Conservation (phyloP, 2,888 invertebrate species). For the Dryocosmus kuriphilus region DNA sequence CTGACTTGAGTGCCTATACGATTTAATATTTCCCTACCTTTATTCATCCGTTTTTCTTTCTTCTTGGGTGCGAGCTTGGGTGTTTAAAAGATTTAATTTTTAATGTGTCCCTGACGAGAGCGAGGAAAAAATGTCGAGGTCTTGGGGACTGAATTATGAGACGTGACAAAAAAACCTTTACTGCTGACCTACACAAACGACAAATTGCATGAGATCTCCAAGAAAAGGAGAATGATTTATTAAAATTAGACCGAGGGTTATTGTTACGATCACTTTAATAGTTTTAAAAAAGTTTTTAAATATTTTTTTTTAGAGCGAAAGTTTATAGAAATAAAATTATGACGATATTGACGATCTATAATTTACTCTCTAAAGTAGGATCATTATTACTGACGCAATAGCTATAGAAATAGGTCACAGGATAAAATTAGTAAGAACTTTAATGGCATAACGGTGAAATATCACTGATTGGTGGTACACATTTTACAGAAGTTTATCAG, state of each 20-base stretch:
- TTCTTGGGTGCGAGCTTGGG: neutral
- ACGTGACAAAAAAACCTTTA: neutral
- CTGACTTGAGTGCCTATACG: no score
- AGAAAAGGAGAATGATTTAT: conserved; percentile 6
- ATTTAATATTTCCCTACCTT: no score
- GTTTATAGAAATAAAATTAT: no score
- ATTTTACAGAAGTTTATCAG: no score
- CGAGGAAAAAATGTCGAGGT: neutral
- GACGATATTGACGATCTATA: no score
- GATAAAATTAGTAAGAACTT: no score
- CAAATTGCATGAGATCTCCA: conserved; percentile 8
- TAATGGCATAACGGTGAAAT: no score
- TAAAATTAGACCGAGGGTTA: neutral
- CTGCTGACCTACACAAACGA: conserved; percentile 8
- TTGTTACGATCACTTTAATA: neutral
- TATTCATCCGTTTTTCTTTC: neutral
- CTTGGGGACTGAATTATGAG: conserved; percentile 11
- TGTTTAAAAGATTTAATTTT: neutral
- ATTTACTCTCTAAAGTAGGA: no score
- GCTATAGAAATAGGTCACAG: no score
- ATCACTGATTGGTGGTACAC: no score
- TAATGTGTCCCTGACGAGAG: neutral
- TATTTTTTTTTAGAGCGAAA: no score
- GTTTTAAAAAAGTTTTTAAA: neutral
- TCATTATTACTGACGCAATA: no score